Evolutionary conservation across 2,113 vertebrate species (phyloP).

Genomic region (Sterrhoptilus dennistouni): DNA sequence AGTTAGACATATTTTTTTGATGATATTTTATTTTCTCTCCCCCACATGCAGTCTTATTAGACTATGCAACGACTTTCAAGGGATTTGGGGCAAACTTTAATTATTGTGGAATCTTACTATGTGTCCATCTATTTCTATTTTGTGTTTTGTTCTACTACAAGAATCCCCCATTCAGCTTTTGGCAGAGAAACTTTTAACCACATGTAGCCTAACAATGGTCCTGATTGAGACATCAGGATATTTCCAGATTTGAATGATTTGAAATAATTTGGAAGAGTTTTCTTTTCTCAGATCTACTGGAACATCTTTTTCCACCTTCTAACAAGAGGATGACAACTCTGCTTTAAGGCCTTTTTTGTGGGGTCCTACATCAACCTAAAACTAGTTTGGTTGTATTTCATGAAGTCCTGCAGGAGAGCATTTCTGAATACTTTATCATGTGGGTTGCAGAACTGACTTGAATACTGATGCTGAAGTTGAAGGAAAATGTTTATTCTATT

Average conservation of each 20-base stretch:
- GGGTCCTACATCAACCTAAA: neutral
- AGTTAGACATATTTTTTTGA: neutral
- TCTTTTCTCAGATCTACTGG: neutral
- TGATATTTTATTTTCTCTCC: neutral
- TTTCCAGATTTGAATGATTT: neutral
- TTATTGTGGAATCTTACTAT: neutral
- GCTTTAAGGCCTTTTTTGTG: neutral
- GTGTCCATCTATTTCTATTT: neutral
- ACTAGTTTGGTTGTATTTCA: neutral
- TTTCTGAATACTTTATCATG: neutral
- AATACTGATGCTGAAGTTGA: neutral
- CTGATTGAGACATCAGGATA: neutral
- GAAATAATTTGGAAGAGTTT: neutral
- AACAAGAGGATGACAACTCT: neutral
- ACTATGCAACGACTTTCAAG: neutral
- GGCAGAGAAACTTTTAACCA: neutral
- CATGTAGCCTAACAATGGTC: neutral
- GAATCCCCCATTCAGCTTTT: neutral
- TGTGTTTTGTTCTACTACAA: neutral
- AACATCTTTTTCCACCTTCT: neutral
- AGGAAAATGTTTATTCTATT: neutral
- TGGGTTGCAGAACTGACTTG: neutral
- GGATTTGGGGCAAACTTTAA: neutral
- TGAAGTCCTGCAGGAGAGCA: neutral
- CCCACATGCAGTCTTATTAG: neutral